Evolutionary conservation across 2,113 vertebrate species (phyloP), one percentile per base, ranked within the genome.

Genomic region (Planiliza haematocheilus): DNA sequence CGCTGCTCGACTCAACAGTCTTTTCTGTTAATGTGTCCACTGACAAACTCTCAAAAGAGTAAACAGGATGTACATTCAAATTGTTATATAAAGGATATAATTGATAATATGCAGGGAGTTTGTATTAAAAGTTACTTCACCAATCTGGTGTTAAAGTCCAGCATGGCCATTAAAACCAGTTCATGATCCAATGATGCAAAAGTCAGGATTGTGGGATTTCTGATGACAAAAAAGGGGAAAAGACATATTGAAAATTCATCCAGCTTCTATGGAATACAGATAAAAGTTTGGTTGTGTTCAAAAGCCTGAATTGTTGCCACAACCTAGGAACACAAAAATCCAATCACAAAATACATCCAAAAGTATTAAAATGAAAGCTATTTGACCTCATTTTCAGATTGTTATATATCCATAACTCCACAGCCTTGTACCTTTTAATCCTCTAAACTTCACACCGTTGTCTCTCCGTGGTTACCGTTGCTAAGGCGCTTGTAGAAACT

Each of bases 401-500:
- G 6, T 72, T 30, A 30, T 30, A 16, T 12, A 62, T 74, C 69
- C 72, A 71, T 34, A 71, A 21, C 55, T 45, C 18, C 18, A 5
- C 24, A 30, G 39, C 53, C 41, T 7, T 42, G 59, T 42, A 52
- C 13, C 45, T 24, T n/a, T 10, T 45, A 21, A n/a, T 52, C 49
- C 48, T 46, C 53, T 12, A 8, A 38, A 11, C 49, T 30, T 97
- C 92, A 99, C 93, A 99, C 97, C 0, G 97, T 98, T 0, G 97
- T 99, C 92, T 99, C 97, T n/a, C 97, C 97, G 50, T 99, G 97
- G 90, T 95, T 96, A 67, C 94, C 94, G 1, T 95, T 96, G 91
- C 95, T 97, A 14, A 99, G 96, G 91, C 95, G 94, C 81, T 96
- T 96, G 90, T 98, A 99, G 86, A 99, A 99, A 77, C 96, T 93